Conservation (phyloP, 2,888 invertebrate species). For the Drosophila nr. perissopoda region DNA sequence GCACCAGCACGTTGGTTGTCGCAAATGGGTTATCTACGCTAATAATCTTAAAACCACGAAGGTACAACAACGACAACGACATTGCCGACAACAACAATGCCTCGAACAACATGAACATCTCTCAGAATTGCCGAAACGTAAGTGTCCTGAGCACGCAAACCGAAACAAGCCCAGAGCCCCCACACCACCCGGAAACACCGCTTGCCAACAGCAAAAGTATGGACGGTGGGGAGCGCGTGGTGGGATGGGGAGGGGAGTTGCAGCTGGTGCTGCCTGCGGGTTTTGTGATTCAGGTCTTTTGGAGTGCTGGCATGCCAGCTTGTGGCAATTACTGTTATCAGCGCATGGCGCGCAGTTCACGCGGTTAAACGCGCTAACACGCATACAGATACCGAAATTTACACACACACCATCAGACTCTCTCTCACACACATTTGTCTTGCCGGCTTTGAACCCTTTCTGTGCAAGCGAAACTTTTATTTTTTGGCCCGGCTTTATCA, state of each 20-base stretch:
- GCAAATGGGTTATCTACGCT: slow-evolving; percentile 77
- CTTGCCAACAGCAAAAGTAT: neutral
- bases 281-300: slow-evolving; percentile 48
- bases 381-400: slow-evolving; percentile 60
- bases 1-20: slow-evolving; percentile 44
- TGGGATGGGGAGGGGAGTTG: neutral
- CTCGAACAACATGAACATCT: slow-evolving; percentile 48
- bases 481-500: slow-evolving; percentile 55
- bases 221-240: neutral
- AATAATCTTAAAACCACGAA: slow-evolving; percentile 79
- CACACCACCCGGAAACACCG: neutral
- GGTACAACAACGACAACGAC: slow-evolving; percentile 46
- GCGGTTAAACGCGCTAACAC: slow-evolving; percentile 79
- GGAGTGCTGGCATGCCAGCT: slow-evolving; percentile 70
- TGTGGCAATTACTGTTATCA: slow-evolving; percentile 80
- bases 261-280: slow-evolving; percentile 46
- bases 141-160: slow-evolving; percentile 74
- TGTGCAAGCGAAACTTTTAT: slow-evolving; percentile 69
- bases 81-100: slow-evolving; percentile 26
- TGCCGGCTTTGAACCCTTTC: slow-evolving; percentile 74
- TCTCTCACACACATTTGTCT: slow-evolving; percentile 37
- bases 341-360: slow-evolving; percentile 79
- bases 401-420: slow-evolving; percentile 23
- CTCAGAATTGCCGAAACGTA: slow-evolving; percentile 64
- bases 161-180: slow-evolving; percentile 29